A percentile compares a stretch with the other conserved stretches of the same genome.
Conservation (phyloP, 1,140 invertebrate species). For the Cardiocondyla obscurior region DNA sequence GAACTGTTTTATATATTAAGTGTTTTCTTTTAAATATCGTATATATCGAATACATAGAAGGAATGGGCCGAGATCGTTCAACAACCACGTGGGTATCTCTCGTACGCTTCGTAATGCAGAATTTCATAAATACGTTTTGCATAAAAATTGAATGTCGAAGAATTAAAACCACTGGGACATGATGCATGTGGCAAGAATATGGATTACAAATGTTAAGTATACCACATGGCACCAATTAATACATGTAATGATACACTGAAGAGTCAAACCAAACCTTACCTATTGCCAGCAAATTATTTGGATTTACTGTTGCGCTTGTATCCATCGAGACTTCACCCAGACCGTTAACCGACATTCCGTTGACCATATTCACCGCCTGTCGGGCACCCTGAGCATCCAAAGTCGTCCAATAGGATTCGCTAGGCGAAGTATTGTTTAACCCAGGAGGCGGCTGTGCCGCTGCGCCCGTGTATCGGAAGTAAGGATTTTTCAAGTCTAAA, state of each 20-base stretch:
- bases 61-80: neutral
- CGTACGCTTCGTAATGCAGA: neutral
- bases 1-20: constrained; percentile 12
- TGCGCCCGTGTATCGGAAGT: constrained; percentile 96
- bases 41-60: constrained; percentile 30
- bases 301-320: constrained; percentile 84
- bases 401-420: constrained; percentile 95
- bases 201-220: constrained; percentile 47
- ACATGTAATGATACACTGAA: constrained; percentile 70
- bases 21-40: constrained; percentile 32
- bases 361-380: constrained; percentile 91
- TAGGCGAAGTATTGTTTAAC: constrained; percentile 94
- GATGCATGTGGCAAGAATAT: constrained; percentile 10
- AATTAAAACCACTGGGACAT: neutral
- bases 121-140: constrained; percentile 32
- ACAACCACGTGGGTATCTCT: neutral
- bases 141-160: neutral
- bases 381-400: constrained; percentile 90
- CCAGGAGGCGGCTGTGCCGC: constrained; percentile 95
- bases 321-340: constrained; percentile 90
- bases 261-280: constrained; percentile 81
- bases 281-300: constrained; percentile 85
- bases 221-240: constrained; percentile 48
- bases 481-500: constrained; percentile 99
- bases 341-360: constrained; percentile 91